A percentile compares a stretch with the other conserved stretches of the same genome.
Conservation (phyloP, 2,888 invertebrate species). For the Dimorphilus gyrociliatus region DNA sequence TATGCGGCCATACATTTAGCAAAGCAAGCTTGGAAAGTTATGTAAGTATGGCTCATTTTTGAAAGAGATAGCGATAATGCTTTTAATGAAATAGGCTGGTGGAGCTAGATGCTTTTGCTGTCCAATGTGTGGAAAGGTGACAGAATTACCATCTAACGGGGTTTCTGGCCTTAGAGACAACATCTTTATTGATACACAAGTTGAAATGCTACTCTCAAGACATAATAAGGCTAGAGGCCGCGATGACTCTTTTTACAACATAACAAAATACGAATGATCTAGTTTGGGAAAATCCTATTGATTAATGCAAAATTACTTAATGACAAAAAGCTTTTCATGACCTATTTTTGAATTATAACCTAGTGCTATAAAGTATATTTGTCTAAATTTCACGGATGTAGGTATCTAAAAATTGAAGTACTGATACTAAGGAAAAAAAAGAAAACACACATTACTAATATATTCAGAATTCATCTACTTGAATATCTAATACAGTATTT, state of each 20-base stretch:
- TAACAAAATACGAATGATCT: too few relatives aligned
- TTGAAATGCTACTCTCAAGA: slow-evolving; percentile 8
- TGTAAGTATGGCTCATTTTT: background rate
- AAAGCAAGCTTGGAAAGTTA: slow-evolving; percentile 6
- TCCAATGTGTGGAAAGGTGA: slow-evolving; percentile 4
- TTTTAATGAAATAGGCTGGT: background rate
- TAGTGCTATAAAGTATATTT: too few relatives aligned
- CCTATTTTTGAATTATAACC: too few relatives aligned
- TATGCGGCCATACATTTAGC: slow-evolving; percentile 10
- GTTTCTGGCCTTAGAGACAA: slow-evolving; percentile 4
- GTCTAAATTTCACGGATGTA: too few relatives aligned
- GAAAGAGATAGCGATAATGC: background rate
- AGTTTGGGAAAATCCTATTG: too few relatives aligned
- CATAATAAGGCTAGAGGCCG: slow-evolving; percentile 8
- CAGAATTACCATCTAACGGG: slow-evolving; percentile 4
- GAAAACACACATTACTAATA: too few relatives aligned
- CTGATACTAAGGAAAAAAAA: too few relatives aligned
- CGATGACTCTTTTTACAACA: slow-evolving; percentile 8
- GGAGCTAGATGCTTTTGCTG: slow-evolving; percentile 2
- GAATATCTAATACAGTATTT: too few relatives aligned
- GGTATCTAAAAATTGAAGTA: too few relatives aligned
- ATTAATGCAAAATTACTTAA: too few relatives aligned
- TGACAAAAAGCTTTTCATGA: too few relatives aligned
- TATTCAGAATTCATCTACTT: too few relatives aligned
- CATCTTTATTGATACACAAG: slow-evolving; percentile 8